Evolutionary conservation across 30 jellyfish, hydroid and myxozoan species (phyloP), one percentile per base, ranked within the genome.

Genomic region (Sanderia malayensis): DNA sequence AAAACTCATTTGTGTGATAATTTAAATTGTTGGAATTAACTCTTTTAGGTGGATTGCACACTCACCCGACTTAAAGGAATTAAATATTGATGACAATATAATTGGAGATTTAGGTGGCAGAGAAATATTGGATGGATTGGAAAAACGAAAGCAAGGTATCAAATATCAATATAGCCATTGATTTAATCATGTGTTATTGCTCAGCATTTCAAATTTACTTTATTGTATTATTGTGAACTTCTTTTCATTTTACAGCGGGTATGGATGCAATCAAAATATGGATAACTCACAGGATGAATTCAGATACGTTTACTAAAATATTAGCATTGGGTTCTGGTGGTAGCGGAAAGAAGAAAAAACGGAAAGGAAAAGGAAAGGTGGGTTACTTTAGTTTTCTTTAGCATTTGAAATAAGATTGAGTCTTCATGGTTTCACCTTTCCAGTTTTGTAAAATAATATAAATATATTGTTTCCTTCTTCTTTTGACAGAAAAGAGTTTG

Each of bases 71-170:
- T 46, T 88, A 44, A 69, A 64, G 32, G 95, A 80, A 61, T 23
- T 88, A 3, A 85, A 88, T 46, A 55, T 88, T 6, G 95, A 81
- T 44, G 97, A 74, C 44, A 88, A 88, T 70, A 4, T 73, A 44
- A 80, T 88, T 30, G 97, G 97, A 1, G 92, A 81, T 31, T 68
- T 81, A 32, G 94, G 90, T 24, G 97, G 90, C 2, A 58, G 94
- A 49, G 97, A 88, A 63, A 67, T 88, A 18, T 26, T 58, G 46
- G 65, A 60, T 26, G 97, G 94, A 63, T 47, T 88, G 19, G 77
- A 66, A 61, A 46, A 32, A 17, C 44, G 97, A 23, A 80, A 73
- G 37, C 92, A 85, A 33, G 87, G 96, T 85, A 58, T 37, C 13
- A 6, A 37, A 37, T 37, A 37, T 37, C 13, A 4, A 13, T 4